Base-by-base conservation (phyloP, 2,797 vertebrate genomes). In the Crenichthys baileyi region DNA sequence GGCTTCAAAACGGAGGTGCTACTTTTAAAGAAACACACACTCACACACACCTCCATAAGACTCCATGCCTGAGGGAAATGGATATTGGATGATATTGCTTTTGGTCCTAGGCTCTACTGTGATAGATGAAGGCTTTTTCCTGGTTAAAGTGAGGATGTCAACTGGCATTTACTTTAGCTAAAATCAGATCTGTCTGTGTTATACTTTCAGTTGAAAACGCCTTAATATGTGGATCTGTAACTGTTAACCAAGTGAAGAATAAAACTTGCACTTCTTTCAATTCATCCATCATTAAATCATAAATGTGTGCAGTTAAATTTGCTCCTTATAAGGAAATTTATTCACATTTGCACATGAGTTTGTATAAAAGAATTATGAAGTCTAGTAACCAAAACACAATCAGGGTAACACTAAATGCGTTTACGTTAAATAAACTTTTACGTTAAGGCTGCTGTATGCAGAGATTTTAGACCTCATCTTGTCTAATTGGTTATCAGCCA, bases 31-130 rank as follows among this genome's bases (percentile, higher is more conserved):
- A 68, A 77, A 73, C 65, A n/a, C 41, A 41, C 46, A 50, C 36
- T n/a, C 39, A 61, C 70, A 85, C 73, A 78, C 46, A 77, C 60
- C 67, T 77, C 70, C 70, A 82, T 51, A 81, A 80, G 85, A 74
- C 87, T 78, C 51, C 56, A 9, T 63, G 82, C 83, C 79, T 60
- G 22, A 76, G 79, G 84, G 83, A 89, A 89, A 85, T 88, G 71
- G 87, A 88, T 83, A 79, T 83, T 90, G 87, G 85, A 88, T 86
- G 89, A 84, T 86, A 89, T 91, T 68, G 77, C 74, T 73, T 55
- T 78, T 63, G 24, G 83, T 65, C 50, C 58, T 55, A 53, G 76
- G 77, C 75, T 75, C 72, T 76, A 74, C 20, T 46, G 81, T 86
- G 84, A 90, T 78, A 90, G 85, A 90, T 73, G 48, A 85, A 83